Evolutionary conservation across 1,140 invertebrate species (phyloP).

Genomic region (Drosophila truncata): DNA sequence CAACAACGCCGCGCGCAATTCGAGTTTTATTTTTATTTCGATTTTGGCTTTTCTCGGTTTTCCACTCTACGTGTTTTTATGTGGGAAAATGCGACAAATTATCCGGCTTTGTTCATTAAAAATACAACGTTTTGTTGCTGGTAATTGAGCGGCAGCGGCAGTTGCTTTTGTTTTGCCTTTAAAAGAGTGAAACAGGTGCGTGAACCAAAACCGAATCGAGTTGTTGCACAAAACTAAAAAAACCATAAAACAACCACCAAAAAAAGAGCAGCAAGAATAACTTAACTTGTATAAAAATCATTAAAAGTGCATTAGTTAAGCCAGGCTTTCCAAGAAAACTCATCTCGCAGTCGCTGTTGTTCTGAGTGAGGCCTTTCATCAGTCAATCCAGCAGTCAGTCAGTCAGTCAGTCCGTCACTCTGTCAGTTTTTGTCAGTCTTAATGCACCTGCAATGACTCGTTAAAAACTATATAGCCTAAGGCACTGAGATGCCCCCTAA

Average conservation of each 20-base stretch:
- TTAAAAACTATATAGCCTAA: conserved; percentile 38
- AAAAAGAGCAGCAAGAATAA: conserved; percentile 7
- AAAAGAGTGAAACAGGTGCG: conserved; percentile 75
- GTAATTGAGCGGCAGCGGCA: conserved; percentile 78
- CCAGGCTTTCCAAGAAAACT: conserved; percentile 6
- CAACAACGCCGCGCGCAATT: conserved; percentile 54
- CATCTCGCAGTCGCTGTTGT: conserved; percentile 33
- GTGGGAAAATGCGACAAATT: conserved; percentile 65
- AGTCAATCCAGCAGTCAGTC: conserved; percentile 22
- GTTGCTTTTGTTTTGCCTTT: conserved; percentile 71
- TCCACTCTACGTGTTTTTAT: conserved; percentile 12
- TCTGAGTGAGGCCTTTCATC: conserved; percentile 58
- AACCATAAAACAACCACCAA: conserved; percentile 9
- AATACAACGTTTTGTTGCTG: conserved; percentile 69
- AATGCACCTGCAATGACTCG: conserved; percentile 78
- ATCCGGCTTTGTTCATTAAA: conserved; percentile 63
- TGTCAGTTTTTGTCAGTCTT: conserved; percentile 42
- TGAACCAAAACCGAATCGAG: conserved; percentile 47
- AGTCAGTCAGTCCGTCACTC: conserved; percentile 21
- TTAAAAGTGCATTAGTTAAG: conserved; percentile 78
- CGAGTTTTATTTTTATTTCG: conserved; percentile 1
- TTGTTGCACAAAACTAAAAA: not conserved
- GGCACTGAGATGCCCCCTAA: conserved; percentile 36
- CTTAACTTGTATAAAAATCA: conserved; percentile 42
- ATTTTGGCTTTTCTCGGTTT: conserved; percentile 21